These are phyloP conservation scores for Ptilorrhoa leucosticta DNA, from an alignment of 2,113 vertebrate species.

Conservation along the genomic window DNA sequence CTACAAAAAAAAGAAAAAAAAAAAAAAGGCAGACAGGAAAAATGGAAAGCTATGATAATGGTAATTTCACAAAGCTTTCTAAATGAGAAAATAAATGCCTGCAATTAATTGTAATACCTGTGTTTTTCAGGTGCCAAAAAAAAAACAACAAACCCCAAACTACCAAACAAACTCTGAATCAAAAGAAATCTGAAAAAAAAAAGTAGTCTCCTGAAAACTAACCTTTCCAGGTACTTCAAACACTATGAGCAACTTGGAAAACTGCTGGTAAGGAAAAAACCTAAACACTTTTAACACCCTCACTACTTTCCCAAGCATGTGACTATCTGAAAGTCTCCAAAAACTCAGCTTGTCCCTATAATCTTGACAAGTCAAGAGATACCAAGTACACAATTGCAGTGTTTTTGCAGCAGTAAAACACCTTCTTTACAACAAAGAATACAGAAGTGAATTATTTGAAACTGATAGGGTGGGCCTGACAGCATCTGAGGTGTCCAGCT, in stretches of 20 bases:
- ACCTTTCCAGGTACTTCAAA: not conserved
- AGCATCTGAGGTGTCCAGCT: no score
- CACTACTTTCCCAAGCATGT: not conserved
- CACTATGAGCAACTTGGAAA: not conserved
- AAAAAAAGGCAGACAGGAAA: not conserved
- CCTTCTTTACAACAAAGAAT: not conserved
- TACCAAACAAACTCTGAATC: not conserved
- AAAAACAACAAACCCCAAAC: not conserved
- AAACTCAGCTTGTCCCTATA: not conserved
- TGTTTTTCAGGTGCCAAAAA: not conserved
- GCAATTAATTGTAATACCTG: not conserved
- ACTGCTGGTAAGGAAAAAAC: not conserved
- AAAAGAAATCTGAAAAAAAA: not conserved
- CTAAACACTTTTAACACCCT: not conserved
- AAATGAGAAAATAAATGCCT: not conserved
- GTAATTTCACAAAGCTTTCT: not conserved
- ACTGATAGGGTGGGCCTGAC: rapidly evolving
- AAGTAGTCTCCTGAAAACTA: not conserved
- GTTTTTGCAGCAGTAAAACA: not conserved
- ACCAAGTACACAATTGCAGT: not conserved
- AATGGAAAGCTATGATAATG: not conserved
- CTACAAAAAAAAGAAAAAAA: not conserved
- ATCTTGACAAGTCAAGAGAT: not conserved
- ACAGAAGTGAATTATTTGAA: not conserved
- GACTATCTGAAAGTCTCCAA: not conserved